Conservation (phyloP, 2,797 vertebrate genomes). For the Anas bahamensis region DNA sequence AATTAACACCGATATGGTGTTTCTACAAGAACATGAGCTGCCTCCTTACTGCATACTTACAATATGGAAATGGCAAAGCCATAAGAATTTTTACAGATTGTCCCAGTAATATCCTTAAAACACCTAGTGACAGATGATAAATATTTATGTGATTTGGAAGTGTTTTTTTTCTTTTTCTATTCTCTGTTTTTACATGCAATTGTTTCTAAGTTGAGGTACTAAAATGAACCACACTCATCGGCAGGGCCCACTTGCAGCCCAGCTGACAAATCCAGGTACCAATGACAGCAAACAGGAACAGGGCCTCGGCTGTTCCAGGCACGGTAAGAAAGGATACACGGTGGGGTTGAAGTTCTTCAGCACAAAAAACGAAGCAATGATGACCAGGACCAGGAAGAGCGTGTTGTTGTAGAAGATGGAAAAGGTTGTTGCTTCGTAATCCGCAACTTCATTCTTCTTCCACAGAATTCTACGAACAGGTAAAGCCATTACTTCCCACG, state of each 20-base stretch:
- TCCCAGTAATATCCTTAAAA: neutral
- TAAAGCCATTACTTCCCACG: neutral
- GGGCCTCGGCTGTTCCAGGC: accelerated
- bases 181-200: neutral
- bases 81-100: accelerated
- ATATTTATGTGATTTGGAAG: accelerated
- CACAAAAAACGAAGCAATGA: conserved; percentile 95
- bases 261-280: accelerated
- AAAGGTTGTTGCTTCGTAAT: conserved; percentile 98
- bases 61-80: neutral
- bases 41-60: neutral
- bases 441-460: conserved; percentile 99
- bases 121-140: accelerated
- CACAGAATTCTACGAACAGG: conserved; percentile 89
- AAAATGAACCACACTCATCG: accelerated
- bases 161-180: neutral
- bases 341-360: conserved; percentile 99
- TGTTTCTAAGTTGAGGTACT: neutral
- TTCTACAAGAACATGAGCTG: neutral
- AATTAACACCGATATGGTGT: accelerated
- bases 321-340: conserved; percentile 90
- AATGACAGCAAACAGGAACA: accelerated
- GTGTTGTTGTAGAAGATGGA: conserved; percentile 99
- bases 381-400: conserved; percentile 94
- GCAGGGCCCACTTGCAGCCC: neutral